Evolutionary conservation across 2,888 invertebrate genomes (phyloP).

Genomic region (Drosophila tripunctata): DNA sequence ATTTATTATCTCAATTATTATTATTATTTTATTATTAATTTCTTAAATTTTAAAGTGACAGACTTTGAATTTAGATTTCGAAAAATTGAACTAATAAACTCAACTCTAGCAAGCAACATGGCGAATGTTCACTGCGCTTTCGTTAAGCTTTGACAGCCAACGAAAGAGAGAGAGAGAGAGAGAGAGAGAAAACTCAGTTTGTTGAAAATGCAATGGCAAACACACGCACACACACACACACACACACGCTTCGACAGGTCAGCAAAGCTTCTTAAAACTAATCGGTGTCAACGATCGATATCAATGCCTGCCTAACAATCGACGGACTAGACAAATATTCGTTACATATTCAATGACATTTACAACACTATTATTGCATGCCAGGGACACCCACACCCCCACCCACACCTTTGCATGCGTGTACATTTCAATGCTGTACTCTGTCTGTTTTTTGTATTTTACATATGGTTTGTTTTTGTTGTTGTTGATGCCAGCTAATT

Average conservation of each 20-base stretch:
- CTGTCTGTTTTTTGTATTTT: constrained; percentile 28
- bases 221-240: too few species aligned
- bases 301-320: constrained; percentile 28
- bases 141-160: constrained; percentile 32
- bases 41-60: too few species aligned
- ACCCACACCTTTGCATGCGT: constrained; percentile 31
- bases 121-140: constrained; percentile 35
- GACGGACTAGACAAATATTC: constrained; percentile 15
- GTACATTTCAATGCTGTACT: constrained; percentile 15
- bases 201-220: constrained; percentile 16
- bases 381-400: constrained; percentile 20
- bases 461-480: constrained; percentile 37
- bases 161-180: constrained; percentile 32
- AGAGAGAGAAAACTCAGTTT: constrained; percentile 27
- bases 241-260: constrained; percentile 25
- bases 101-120: constrained; percentile 12
- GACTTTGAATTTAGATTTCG: too few species aligned
- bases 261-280: constrained; percentile 36
- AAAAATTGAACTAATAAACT: too few species aligned
- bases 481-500: constrained; percentile 41
- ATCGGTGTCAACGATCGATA: constrained; percentile 41
- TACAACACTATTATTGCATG: constrained; percentile 26
- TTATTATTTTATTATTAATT: too few species aligned
- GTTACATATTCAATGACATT: constrained; percentile 17
- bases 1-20: too few species aligned